phyloP scores from a whole-genome alignment of 2,797 vertebrate species.

The Rachycentron canadum region DNA sequence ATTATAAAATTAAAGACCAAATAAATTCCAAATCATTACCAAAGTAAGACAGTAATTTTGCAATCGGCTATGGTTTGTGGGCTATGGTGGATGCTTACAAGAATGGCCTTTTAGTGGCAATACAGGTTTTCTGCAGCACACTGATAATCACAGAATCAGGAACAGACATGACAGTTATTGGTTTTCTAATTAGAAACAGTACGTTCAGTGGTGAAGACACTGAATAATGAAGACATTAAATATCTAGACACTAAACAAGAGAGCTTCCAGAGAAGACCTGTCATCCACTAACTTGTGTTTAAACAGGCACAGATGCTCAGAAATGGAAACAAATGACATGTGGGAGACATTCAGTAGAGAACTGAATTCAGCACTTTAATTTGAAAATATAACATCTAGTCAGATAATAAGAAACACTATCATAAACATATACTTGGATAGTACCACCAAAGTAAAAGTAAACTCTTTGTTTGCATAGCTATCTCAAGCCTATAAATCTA shows the following conservation, averaged over 20 bases:
- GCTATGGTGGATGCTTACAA: constrained; percentile 4
- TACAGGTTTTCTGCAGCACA: constrained; percentile 38
- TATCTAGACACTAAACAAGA: constrained; percentile 45
- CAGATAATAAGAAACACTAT: neutral
- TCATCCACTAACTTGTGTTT: constrained; percentile 43
- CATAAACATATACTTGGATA: neutral
- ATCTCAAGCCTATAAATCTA: neutral
- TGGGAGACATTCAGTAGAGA: constrained; percentile 12
- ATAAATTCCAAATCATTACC: neutral
- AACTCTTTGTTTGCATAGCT: neutral
- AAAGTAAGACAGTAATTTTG: constrained; percentile 11
- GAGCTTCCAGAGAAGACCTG: constrained; percentile 40
- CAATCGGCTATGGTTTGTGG: constrained; percentile 24
- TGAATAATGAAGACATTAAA: constrained; percentile 65
- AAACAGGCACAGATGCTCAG: constrained; percentile 59
- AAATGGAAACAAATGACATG: constrained; percentile 42
- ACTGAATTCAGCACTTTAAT: constrained; percentile 10
- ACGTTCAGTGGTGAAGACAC: constrained; percentile 43
- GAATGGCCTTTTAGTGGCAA: constrained; percentile 7
- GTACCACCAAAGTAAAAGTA: neutral
- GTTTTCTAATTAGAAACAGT: constrained; percentile 69
- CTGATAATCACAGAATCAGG: constrained; percentile 38
- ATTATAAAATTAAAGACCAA: neutral
- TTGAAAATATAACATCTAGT: constrained; percentile 24
- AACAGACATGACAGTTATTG: constrained; percentile 58